Percentiles rank a stretch among this genome's conserved stretches.
Conservation (phyloP, 2,888 invertebrate species). For the Uropetala carovei region DNA sequence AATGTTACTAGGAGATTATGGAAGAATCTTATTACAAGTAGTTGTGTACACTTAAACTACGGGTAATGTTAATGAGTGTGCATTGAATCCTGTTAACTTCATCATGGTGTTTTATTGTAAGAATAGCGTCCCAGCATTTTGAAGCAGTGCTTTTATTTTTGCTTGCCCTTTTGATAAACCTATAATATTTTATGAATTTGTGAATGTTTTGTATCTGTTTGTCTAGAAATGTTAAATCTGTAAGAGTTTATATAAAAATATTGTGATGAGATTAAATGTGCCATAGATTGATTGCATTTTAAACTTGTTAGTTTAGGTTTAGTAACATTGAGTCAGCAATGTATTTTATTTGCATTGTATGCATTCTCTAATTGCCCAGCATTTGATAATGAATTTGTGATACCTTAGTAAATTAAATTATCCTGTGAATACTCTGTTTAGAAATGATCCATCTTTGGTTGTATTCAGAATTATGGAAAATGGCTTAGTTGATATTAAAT, state of each 20-base stretch:
- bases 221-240: not conserved
- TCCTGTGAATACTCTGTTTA: conserved; percentile 8
- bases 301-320: conserved; percentile 23
- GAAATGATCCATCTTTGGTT: not conserved
- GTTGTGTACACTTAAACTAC: conserved; percentile 29
- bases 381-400: conserved; percentile 49
- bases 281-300: conserved; percentile 33
- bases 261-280: conserved; percentile 26
- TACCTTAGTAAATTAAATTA: not conserved
- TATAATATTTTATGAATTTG: not conserved
- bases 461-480: not conserved
- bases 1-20: not conserved
- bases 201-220: not conserved
- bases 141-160: not conserved
- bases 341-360: conserved; percentile 15
- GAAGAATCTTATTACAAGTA: not conserved
- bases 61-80: conserved; percentile 51
- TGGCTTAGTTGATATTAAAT: not conserved
- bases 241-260: conserved; percentile 27
- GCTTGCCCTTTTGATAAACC: not conserved
- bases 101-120: not conserved
- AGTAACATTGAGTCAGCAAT: conserved; percentile 12
- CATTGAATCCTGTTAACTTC: not conserved
- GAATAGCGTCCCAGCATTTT: not conserved
- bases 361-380: not conserved